These are phyloP conservation scores for Lordiphosa mommai DNA, from an alignment of 1,140 invertebrate genomes.

Conservation along the genomic window DNA sequence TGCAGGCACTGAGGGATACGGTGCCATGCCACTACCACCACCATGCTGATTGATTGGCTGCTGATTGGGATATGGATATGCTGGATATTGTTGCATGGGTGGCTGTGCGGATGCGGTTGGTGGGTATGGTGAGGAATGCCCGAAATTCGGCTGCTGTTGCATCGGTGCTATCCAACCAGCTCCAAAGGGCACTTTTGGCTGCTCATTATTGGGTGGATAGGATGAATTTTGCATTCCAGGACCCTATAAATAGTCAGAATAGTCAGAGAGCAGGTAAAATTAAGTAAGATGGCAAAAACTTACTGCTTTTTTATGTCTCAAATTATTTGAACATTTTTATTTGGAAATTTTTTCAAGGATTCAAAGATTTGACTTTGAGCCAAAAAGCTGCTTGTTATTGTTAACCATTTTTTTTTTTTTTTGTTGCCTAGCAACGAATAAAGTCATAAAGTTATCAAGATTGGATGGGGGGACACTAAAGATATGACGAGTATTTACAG, in stretches of 20 bases:
- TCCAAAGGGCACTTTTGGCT: conserved; percentile 62
- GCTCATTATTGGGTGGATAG: conserved; percentile 42
- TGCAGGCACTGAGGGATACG: conserved; percentile 27
- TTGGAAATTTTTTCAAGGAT: too few relatives aligned
- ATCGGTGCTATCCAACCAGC: conserved; percentile 70
- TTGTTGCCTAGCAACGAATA: too few relatives aligned
- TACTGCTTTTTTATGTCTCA: not conserved
- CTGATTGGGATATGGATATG: conserved; percentile 20
- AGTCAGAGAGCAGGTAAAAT: conserved; percentile 12
- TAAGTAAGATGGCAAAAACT: conserved; percentile 1
- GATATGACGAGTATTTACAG: too few relatives aligned
- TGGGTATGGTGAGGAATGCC: conserved; percentile 32
- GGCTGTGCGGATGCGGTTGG: conserved; percentile 19
- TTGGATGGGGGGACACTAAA: too few relatives aligned
- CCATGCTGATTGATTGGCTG: conserved; percentile 17
- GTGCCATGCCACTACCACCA: not conserved
- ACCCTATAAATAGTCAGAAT: conserved; percentile 71
- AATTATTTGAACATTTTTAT: too few relatives aligned
- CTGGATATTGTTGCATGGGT: conserved; percentile 13
- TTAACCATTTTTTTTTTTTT: too few relatives aligned
- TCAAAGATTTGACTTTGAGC: too few relatives aligned
- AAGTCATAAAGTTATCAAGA: too few relatives aligned
- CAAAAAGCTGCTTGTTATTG: too few relatives aligned
- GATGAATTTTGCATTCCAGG: conserved; percentile 66
- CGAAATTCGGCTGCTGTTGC: conserved; percentile 34